Evolutionary conservation across 2,888 invertebrate genomes (phyloP), one percentile per base, ranked within the genome.

Genomic region (Pristionchus japonicus): DNA sequence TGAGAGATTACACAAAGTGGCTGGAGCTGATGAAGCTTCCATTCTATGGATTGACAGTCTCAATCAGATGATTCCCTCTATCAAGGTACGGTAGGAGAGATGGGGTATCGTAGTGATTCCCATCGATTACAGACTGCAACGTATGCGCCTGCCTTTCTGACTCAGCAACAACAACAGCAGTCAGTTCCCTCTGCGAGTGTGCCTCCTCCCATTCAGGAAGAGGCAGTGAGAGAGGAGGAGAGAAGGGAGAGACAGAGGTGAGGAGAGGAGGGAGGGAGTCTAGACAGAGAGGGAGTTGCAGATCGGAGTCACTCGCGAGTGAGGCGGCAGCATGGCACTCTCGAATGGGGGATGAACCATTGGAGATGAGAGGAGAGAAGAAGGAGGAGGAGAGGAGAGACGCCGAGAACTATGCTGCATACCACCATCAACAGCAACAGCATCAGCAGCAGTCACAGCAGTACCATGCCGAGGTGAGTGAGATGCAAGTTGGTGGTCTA

Each of bases 311-410:
- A 43, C 52, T 90, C 34, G 88, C 88, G 27, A 52, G 70, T 9
- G 91, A 91, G 88, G 92, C 92, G 0, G 88, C 88, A n/a, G 91
- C 90, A 27, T 92, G 92, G 92, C 92, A 92, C 57, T 88, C 89
- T 6, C 89, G 90, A 15, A 89, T 89, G 84, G 91, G 64, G 37
- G 77, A 92, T 77, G 89, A 90, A 17, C 92, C 91, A 37, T 86
- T 92, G 34, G 91, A 91, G 77, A 91, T 91, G 88, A 86, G 34
- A 83, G 31, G 61, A 74, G 86, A 70, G 67, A 88, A 15, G n/a
- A 89, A n/a, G 6, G 52, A 52, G 27, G 88, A 86, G 57, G 86
- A 88, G 20, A 88, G 52, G 37, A 87, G 57, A 82, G 57, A 67
- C 4, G 31, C 37, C 31, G 7, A 7, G 1, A 85, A 47, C 47